Evolutionary conservation across 2,888 invertebrate genomes (phyloP).

Genomic region (Automeris io): DNA sequence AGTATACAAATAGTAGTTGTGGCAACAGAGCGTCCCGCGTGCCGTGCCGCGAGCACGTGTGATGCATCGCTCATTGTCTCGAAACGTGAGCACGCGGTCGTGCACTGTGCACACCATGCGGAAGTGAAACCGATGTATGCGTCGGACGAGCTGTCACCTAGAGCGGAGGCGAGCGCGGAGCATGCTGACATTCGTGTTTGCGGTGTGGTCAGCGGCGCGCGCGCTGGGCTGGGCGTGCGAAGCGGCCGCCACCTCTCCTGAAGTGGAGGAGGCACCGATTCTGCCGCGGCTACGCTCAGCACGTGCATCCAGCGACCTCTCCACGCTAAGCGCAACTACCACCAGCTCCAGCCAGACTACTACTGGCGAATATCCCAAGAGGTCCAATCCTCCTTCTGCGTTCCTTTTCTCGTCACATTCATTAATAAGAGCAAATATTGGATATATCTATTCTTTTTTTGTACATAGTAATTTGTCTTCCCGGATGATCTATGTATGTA

Average conservation of each 20-base stretch:
- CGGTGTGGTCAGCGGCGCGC: conserved; percentile 80
- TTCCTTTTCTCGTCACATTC: background rate
- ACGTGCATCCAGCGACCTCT: conserved; percentile 69
- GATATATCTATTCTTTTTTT: no score
- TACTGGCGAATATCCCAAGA: conserved; percentile 62
- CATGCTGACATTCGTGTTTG: conserved; percentile 80
- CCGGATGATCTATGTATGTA: no score
- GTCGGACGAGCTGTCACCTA: conserved; percentile 37
- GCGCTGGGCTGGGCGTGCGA: conserved; percentile 71
- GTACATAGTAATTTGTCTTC: no score
- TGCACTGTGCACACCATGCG: conserved; percentile 22
- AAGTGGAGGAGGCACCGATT: conserved; percentile 58
- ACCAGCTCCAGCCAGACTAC: conserved; percentile 69
- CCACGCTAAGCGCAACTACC: conserved; percentile 68
- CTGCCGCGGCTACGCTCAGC: conserved; percentile 67
- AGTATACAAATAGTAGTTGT: conserved; percentile 43
- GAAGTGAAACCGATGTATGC: conserved; percentile 49
- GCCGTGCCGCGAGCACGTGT: conserved; percentile 42
- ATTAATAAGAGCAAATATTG: no score
- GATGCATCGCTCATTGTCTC: conserved; percentile 26
- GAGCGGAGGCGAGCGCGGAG: conserved; percentile 43
- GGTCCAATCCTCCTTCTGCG: conserved; percentile 36
- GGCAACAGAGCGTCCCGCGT: conserved; percentile 57
- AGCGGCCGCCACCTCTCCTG: conserved; percentile 42
- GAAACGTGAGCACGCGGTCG: conserved; percentile 25